Conservation (phyloP, 2,797 vertebrate genomes). For the Bucorvus abyssinicus region DNA sequence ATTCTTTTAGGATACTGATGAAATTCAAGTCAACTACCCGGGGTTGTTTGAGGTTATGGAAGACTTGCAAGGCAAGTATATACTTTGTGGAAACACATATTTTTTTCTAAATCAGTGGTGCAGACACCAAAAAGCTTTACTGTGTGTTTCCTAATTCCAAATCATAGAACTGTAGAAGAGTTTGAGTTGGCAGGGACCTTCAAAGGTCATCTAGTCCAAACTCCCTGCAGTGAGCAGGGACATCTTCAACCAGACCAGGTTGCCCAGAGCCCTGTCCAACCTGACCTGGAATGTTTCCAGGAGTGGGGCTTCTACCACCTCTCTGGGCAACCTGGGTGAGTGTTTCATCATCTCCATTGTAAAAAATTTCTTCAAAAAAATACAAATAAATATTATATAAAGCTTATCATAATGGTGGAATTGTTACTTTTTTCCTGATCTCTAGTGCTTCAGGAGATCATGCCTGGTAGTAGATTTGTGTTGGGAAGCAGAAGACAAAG, state of each 20-base stretch:
- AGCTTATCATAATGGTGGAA: background rate
- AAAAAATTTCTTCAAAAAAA: background rate
- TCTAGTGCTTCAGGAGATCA: background rate
- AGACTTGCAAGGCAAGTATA: slow-evolving; percentile 87
- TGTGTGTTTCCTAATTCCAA: background rate
- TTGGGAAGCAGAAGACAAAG: background rate
- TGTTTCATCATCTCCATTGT: background rate
- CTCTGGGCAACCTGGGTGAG: background rate
- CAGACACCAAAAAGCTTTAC: background rate
- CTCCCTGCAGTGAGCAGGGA: background rate
- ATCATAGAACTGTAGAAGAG: background rate
- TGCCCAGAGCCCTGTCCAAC: fast-evolving
- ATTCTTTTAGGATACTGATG: slow-evolving; percentile 86
- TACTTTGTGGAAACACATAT: background rate
- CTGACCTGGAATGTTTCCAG: background rate
- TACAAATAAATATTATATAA: background rate
- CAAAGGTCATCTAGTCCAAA: background rate
- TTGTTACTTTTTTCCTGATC: background rate
- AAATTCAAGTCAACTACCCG: slow-evolving; percentile 91
- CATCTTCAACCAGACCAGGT: background rate
- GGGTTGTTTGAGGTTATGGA: slow-evolving; percentile 90
- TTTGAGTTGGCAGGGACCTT: background rate
- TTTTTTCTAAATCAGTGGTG: background rate
- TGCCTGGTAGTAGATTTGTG: background rate
- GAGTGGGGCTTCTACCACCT: background rate